A percentile compares a stretch with the other conserved stretches of the same genome.
Evolutionary conservation across 2,113 vertebrate genomes (phyloP).

Genomic region (Theristicus caerulescens): DNA sequence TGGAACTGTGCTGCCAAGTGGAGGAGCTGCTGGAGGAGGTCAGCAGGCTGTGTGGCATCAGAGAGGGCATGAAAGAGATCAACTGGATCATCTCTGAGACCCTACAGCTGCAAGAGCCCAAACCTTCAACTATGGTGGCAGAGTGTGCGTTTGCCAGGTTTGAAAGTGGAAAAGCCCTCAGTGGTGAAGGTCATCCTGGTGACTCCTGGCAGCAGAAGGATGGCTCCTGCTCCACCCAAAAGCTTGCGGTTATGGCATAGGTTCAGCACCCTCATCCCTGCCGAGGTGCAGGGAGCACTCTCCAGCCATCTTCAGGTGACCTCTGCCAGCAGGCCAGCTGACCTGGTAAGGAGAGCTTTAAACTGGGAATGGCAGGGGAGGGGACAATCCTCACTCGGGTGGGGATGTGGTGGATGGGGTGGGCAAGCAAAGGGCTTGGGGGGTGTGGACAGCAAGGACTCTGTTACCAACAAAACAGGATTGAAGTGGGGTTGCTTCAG

Average conservation of each 20-base stretch:
- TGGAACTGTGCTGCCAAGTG: background rate
- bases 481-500: background rate
- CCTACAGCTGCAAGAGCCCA: background rate
- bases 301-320: background rate
- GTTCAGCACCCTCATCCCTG: background rate
- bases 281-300: background rate
- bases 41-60: background rate
- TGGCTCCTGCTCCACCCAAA: background rate
- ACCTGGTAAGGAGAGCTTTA: background rate
- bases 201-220: background rate
- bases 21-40: background rate
- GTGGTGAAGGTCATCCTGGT: background rate
- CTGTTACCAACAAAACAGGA: background rate
- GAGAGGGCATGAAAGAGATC: background rate
- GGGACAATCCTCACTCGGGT: background rate
- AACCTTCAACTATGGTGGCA: background rate
- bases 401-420: background rate
- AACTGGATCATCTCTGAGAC: background rate
- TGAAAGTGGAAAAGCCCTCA: background rate
- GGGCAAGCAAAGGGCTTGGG: background rate
- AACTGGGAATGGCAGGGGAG: background rate
- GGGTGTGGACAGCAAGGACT: background rate
- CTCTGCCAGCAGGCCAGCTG: background rate
- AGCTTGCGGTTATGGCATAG: background rate
- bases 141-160: accelerated